A percentile compares a stretch with the other conserved stretches of the same genome.
Conservation (phyloP, 1,140 invertebrate species). For the Pseudomyrmex cubaensis region DNA sequence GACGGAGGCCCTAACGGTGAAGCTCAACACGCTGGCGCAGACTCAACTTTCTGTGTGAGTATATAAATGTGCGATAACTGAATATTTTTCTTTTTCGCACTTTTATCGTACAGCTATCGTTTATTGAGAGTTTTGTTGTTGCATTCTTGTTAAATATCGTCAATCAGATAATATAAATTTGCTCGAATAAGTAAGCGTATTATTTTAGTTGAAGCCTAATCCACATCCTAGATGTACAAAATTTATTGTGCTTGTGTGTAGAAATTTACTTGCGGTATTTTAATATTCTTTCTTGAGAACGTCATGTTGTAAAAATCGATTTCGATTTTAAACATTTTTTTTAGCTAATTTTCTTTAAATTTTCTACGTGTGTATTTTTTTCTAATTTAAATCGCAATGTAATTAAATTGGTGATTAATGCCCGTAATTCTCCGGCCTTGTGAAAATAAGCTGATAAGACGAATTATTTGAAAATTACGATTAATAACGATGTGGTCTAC, state of each 20-base stretch:
- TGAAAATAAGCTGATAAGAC: too few species aligned
- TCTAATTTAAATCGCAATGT: too few species aligned
- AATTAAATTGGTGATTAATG: too few species aligned
- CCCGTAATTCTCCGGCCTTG: too few species aligned
- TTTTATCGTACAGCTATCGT: constrained; percentile 10
- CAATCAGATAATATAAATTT: background rate
- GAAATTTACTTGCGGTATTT: background rate
- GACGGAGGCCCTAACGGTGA: constrained; percentile 51
- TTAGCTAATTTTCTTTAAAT: too few species aligned
- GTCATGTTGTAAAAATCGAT: too few species aligned
- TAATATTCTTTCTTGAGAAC: too few species aligned
- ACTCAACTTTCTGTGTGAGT: constrained; percentile 81
- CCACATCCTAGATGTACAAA: background rate
- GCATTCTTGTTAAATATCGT: background rate
- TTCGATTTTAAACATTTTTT: too few species aligned
- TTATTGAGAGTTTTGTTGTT: constrained; percentile 23
- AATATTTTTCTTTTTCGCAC: background rate
- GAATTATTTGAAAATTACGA: too few species aligned
- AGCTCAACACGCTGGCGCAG: constrained; percentile 83
- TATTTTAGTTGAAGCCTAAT: background rate
- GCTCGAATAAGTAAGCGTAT: background rate
- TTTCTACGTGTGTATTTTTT: too few species aligned
- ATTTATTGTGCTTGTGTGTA: background rate
- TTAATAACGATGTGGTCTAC: too few species aligned
- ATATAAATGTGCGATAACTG: constrained; percentile 20